These are phyloP conservation scores for Diachrysia chrysitis DNA, from an alignment of 2,888 invertebrate genomes.

Conservation along the genomic window DNA sequence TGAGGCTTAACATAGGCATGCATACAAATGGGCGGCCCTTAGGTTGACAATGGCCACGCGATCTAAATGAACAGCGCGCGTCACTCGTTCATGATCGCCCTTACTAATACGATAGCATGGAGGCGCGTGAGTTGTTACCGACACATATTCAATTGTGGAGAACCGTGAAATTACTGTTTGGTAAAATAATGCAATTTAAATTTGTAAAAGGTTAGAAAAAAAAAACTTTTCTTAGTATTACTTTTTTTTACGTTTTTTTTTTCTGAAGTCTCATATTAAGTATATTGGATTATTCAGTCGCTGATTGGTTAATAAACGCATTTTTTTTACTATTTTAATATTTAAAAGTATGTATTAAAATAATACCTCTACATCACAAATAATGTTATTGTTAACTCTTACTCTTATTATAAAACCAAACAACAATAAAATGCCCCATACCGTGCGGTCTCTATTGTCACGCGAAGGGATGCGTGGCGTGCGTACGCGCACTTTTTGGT, in stretches of 20 bases:
- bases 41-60: slow-evolving; percentile 57
- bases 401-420: neutral
- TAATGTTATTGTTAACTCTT: neutral
- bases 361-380: neutral
- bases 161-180: neutral
- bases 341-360: neutral
- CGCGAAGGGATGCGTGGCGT: slow-evolving; percentile 55
- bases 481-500: slow-evolving; percentile 46
- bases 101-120: slow-evolving; percentile 54
- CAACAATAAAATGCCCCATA: slow-evolving; percentile 50
- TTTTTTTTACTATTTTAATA: too few relatives aligned
- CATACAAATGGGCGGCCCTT: slow-evolving; percentile 65
- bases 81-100: slow-evolving; percentile 56
- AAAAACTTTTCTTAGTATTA: too few relatives aligned
- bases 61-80: slow-evolving; percentile 65
- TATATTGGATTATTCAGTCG: too few relatives aligned
- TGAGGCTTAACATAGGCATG: slow-evolving; percentile 60
- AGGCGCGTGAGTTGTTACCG: slow-evolving; percentile 39
- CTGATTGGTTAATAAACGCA: too few relatives aligned
- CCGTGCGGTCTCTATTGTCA: slow-evolving; percentile 46
- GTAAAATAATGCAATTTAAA: too few relatives aligned
- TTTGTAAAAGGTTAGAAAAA: too few relatives aligned
- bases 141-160: slow-evolving; percentile 13
- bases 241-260: too few relatives aligned
- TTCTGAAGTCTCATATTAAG: too few relatives aligned